A percentile compares a stretch with the other conserved stretches of the same genome.
Evolutionary conservation across 2,797 vertebrate species (phyloP).

Genomic region (Macroramphosus scolopax): DNA sequence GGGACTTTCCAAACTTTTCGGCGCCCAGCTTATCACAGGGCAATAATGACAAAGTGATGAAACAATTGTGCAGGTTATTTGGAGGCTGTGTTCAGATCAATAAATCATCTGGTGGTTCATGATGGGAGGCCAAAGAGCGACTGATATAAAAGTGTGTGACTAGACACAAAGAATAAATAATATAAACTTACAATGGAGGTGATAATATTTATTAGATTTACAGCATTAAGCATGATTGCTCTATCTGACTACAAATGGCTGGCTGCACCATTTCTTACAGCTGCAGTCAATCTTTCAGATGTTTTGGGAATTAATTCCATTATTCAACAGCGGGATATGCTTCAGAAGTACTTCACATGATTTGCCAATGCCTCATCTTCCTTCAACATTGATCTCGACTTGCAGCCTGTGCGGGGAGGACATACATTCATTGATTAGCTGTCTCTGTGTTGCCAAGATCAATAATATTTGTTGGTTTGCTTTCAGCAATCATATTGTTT

Average conservation of each 20-base stretch:
- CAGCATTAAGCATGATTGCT: conserved; percentile 36
- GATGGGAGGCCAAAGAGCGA: conserved; percentile 56
- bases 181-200: conserved; percentile 19
- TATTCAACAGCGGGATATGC: conserved; percentile 61
- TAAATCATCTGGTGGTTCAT: conserved; percentile 78
- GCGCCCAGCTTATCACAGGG: conserved; percentile 62
- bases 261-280: conserved; percentile 43
- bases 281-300: conserved; percentile 49
- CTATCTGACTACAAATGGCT: conserved; percentile 34
- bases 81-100: conserved; percentile 75
- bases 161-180: conserved; percentile 42
- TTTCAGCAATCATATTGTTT: conserved; percentile 77
- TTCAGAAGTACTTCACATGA: conserved; percentile 69
- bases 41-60: conserved; percentile 78
- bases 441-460: conserved; percentile 72
- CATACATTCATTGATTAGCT: conserved; percentile 78
- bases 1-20: conserved; percentile 64
- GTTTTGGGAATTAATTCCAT: conserved; percentile 60
- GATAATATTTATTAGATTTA: conserved; percentile 47
- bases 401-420: conserved; percentile 66
- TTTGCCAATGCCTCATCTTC: conserved; percentile 74
- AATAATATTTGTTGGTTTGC: conserved; percentile 78
- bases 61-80: conserved; percentile 78
- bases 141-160: conserved; percentile 39
- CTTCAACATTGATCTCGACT: conserved; percentile 74